Evolutionary conservation across 2,113 vertebrate genomes (phyloP), one percentile per base, ranked within the genome.

Genomic region (Drymodes brunneopygia): DNA sequence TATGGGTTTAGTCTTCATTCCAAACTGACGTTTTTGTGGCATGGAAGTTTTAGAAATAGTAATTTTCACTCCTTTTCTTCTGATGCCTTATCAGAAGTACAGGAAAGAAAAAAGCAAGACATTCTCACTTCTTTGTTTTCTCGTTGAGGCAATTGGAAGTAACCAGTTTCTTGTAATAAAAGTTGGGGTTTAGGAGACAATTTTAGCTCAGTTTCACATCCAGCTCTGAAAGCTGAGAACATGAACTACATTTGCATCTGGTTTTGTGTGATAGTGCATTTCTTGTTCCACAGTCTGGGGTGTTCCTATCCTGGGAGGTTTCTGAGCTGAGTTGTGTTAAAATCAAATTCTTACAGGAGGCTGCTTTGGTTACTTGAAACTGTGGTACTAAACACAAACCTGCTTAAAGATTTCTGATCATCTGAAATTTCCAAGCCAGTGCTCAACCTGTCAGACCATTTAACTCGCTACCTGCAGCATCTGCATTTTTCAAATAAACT

Each of bases 141-240:
- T 57, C 1, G 73, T 58, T 70, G 35, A 62, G 40, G 54, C 82
- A 67, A 78, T 21, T 73, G 67, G 64, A 90, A 92, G 28, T 51
- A 80, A 83, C 44, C 1, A 6, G 29, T 70, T 80, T 83, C 80
- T 86, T 88, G 69, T 90, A 87, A 73, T 66, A 62, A 70, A 94
- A 86, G 54, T 66, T 95, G 56, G 29, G 9, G 1, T 58, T 92
- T 85, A 65, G 38, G 60, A 71, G 58, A 73, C 65, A 81, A 73
- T 94, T 94, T 91, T 93, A 94, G 64, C 44, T 81, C 23, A 22
- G 35, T 84, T 93, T 95, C 65, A 83, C 35, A 86, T 80, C 48
- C 25, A 83, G 31, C 48, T 74, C 79, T 93, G 64, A 93, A 95
- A 90, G 58, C 81, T 79, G 64, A 74, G 64, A 95, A 90, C 12